Conservation (phyloP, 1,140 invertebrate species). For the Heterodera carotae region DNA sequence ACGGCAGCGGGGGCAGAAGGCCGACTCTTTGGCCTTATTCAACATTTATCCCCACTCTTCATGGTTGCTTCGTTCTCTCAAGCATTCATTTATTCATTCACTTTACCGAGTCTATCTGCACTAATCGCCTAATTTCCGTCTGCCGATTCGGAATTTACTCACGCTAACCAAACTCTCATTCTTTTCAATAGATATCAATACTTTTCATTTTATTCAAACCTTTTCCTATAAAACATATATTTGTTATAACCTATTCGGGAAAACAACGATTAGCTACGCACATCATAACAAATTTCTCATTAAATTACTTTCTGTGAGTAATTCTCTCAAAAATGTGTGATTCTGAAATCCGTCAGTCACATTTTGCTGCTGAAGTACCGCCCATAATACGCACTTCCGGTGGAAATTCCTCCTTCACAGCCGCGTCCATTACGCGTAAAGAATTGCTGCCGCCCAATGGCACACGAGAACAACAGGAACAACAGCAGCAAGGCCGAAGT, state of each 20-base stretch:
- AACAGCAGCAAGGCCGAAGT: constrained; percentile 9
- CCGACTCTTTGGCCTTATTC: not conserved
- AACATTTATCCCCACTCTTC: not conserved
- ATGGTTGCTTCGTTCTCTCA: not conserved
- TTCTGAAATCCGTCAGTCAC: not conserved
- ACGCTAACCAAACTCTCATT: too few relatives aligned
- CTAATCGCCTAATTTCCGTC: not conserved
- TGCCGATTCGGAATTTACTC: too few relatives aligned
- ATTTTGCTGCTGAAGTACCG: not conserved
- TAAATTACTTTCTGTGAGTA: not conserved
- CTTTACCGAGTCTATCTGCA: not conserved
- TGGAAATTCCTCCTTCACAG: constrained; percentile 27
- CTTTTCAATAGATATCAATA: too few relatives aligned
- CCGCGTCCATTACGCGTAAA: constrained; percentile 27
- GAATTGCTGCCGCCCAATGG: constrained; percentile 17
- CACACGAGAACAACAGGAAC: constrained; percentile 3
- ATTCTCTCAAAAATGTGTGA: constrained; percentile 7
- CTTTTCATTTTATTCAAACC: too few relatives aligned
- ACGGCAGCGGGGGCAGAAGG: not conserved
- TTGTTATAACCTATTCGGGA: too few relatives aligned
- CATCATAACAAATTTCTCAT: not conserved
- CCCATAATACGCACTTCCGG: constrained; percentile 12
- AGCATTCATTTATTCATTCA: not conserved
- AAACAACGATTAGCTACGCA: too few relatives aligned
- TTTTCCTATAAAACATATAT: too few relatives aligned